A percentile compares a stretch with the other conserved stretches of the same genome.
Evolutionary conservation across 2,113 vertebrate genomes (phyloP).

Genomic region (Willisornis vidua): DNA sequence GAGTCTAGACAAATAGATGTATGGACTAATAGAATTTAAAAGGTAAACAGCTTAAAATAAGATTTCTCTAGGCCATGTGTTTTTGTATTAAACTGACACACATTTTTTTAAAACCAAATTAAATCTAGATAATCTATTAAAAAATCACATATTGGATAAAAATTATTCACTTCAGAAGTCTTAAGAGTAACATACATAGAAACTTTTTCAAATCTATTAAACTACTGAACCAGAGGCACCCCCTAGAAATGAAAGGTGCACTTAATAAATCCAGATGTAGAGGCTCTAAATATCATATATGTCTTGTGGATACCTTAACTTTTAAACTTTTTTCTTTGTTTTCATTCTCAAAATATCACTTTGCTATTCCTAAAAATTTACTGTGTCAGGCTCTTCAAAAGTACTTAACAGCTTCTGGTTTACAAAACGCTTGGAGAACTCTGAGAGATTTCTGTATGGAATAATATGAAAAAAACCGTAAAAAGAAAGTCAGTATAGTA

Average conservation of each 20-base stretch:
- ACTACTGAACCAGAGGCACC: background rate
- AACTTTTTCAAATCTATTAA: slow-evolving; percentile 10
- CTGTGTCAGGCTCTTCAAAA: background rate
- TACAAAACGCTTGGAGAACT: background rate
- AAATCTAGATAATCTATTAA: slow-evolving; percentile 48
- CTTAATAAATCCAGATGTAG: background rate
- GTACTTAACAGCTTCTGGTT: background rate
- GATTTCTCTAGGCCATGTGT: slow-evolving; percentile 62
- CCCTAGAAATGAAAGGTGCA: background rate
- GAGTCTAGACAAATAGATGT: slow-evolving; percentile 76
- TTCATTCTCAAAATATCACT: background rate
- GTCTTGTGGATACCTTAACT: background rate
- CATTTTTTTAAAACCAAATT: slow-evolving; percentile 66
- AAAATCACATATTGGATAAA: slow-evolving; percentile 1
- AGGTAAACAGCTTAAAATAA: slow-evolving; percentile 74
- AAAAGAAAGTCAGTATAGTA: background rate
- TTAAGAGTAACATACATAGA: background rate
- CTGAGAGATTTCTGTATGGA: background rate
- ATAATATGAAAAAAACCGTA: background rate
- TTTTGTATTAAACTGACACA: slow-evolving; percentile 37
- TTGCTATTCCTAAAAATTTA: background rate
- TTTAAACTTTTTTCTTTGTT: background rate
- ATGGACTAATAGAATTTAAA: slow-evolving; percentile 74
- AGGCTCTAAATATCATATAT: background rate
- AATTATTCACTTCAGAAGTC: background rate